These are phyloP conservation scores for Peromyscus melanophrys DNA, from an alignment of 2,797 vertebrate genomes.

Conservation along the genomic window DNA sequence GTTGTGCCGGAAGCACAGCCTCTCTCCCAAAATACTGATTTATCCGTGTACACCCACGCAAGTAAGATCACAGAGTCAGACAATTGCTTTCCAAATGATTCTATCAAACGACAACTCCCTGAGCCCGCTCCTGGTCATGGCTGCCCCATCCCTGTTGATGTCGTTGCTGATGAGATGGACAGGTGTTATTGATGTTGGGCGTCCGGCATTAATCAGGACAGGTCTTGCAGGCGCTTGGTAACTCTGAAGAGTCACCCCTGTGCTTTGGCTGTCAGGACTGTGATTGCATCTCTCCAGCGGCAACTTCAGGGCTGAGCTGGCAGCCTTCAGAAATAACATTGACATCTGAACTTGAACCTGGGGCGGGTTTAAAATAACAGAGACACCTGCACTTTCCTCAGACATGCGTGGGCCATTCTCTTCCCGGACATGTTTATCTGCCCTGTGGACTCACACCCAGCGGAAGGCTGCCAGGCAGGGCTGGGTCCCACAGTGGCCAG, in stretches of 20 bases:
- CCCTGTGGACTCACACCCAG: not conserved
- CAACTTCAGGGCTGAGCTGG: not conserved
- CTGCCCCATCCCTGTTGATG: not conserved
- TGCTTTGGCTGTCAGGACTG: not conserved
- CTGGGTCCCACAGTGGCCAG: not conserved
- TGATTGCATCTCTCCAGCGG: accelerated
- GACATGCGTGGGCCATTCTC: not conserved
- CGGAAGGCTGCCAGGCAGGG: not conserved
- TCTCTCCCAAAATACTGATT: not conserved
- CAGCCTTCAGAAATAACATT: not conserved
- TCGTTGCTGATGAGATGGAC: not conserved
- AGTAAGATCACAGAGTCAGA: not conserved
- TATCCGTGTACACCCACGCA: not conserved
- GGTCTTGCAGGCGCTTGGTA: not conserved
- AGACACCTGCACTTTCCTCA: not conserved
- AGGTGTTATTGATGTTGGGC: not conserved
- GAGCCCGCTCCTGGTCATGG: not conserved
- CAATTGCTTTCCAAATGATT: not conserved
- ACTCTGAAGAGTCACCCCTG: not conserved
- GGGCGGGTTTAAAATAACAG: not conserved
- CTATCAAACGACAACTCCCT: accelerated
- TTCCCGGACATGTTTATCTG: not conserved
- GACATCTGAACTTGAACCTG: not conserved
- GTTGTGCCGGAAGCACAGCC: accelerated
- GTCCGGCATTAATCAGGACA: not conserved